phyloP scores from a whole-genome alignment of 1,140 invertebrate species.

The Nylanderia fulva region DNA sequence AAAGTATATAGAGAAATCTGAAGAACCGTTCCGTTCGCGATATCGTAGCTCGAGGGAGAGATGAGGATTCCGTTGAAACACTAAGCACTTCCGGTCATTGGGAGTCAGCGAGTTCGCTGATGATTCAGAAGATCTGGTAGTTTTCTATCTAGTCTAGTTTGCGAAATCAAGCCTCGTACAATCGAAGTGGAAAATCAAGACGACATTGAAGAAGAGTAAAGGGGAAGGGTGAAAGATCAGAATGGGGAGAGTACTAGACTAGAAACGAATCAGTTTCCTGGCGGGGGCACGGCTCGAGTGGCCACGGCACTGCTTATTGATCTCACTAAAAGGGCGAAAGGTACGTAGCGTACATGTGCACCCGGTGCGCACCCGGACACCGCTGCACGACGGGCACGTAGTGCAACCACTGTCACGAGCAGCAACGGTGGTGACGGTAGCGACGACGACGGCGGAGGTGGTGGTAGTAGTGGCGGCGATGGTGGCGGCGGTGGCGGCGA shows the following conservation, averaged over 20 bases:
- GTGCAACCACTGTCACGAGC: conserved; percentile 63
- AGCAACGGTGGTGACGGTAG: conserved; percentile 30
- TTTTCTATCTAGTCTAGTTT: background rate
- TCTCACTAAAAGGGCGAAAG: conserved; percentile 79
- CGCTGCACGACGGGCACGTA: conserved; percentile 68
- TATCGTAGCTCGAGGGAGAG: background rate
- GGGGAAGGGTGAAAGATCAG: background rate
- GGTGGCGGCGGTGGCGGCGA: background rate
- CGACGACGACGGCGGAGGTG: background rate
- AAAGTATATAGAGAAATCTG: background rate
- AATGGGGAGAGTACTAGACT: conserved; percentile 33
- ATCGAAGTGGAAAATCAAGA: background rate
- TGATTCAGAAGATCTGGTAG: background rate
- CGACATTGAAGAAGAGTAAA: background rate
- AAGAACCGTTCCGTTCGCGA: background rate
- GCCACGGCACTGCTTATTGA: conserved; percentile 81
- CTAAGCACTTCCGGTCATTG: conserved; percentile 22
- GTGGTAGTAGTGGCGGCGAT: background rate
- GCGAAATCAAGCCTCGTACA: background rate
- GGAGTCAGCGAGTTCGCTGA: background rate
- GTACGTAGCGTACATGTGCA: conserved; percentile 78
- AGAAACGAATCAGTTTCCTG: conserved; percentile 58
- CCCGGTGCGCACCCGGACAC: conserved; percentile 73
- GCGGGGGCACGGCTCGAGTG: conserved; percentile 73
- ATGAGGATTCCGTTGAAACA: background rate